Base-by-base conservation (phyloP, 1,140 invertebrate genomes). In the Dryas iulia region DNA sequence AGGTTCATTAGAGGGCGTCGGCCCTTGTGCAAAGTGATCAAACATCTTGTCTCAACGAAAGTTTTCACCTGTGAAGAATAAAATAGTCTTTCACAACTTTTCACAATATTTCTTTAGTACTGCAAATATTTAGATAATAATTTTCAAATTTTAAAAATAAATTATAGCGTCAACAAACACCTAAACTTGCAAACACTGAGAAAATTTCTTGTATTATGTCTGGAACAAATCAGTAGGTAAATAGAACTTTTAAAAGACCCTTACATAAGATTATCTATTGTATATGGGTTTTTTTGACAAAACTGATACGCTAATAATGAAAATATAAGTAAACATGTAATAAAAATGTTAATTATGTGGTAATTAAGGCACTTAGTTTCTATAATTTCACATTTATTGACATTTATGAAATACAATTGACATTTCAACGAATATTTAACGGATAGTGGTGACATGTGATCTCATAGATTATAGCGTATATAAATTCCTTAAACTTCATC, bases 1-100 rank as follows among this genome's bases (percentile, higher is more conserved):
- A 12, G 76, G 76, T 25, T 68, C 65, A 53, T 60, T 30, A 28
- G 74, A 24, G 1, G 66, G 59, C 31, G 74, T 56, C 66, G 77
- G 63, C 21, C 54, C 59, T 73, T 78, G 59, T 26, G 64, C 59
- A 21, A 79, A 86, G 53, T 85, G 82, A 62, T 88, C 84, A 71
- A 82, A 86, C 86, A 88, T 87, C 69, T 59, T 79, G 66, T 18
- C 18, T 47, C 8, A 47, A 47, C 6, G 2, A 47, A 47, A 47
- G 39, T 47, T 47, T 18, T 47, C 39, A 47, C 39, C 39, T 47
- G 39, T 47, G 8, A 47, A 47, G 0, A 21, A 21, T 47, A 21
- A 39, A 39, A 39, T 39, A 18, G n/a, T 47, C 18, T 47, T 8
- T 10, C 3, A 47, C 8, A 10, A 47, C 21, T 47, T 47, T 21